Evolutionary conservation across 2,113 vertebrate genomes (phyloP), one percentile per base, ranked within the genome.

Genomic region (Thamnaconus septentrionalis): DNA sequence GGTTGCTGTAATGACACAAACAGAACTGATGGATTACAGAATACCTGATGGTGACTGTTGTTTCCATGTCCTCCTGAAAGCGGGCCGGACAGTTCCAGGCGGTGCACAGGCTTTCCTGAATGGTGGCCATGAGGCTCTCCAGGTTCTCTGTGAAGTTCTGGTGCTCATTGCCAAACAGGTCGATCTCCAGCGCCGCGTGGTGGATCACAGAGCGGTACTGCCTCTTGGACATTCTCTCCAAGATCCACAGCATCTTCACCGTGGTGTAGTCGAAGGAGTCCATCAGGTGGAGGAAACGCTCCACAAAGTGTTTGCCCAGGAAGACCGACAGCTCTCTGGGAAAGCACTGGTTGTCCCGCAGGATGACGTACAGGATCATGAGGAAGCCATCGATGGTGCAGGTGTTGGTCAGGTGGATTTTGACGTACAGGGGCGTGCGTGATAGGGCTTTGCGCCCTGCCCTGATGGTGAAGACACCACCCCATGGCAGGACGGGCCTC

Each of bases 381-480:
- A 96, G 92, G 75, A 96, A 96, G 64, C 94, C 94, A 59, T 96
- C 94, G 57, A 96, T 96, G 69, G 94, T 96, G 91, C 94, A 96
- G 42, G 94, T 96, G 86, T 96, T 96, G 76, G 94, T 96, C 10
- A 96, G 87, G 73, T 80, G 92, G 76, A 96, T 94, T 84, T 94
- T 88, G 60, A 96, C 94, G 64, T 94, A 96, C 45, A 96, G 85
- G 3, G 94, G 94, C 6, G 87, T 95, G 86, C 94, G 93, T 9
- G 94, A 94, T 66, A 96, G 87, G 60, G 94, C 94, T 70, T 94
- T 95, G 11, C 93, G 91, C 46, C 93, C 94, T 43, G 94, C 94
- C 78, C 92, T 91, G 64, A 96, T 95, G 61, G 90, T 91, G 61
- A 93, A 95, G 57, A 96, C 93, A 1, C 94, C 94, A 11, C 94